These are phyloP conservation scores for Cossypha caffra DNA, from an alignment of 2,797 vertebrate genomes.

Conservation along the genomic window DNA sequence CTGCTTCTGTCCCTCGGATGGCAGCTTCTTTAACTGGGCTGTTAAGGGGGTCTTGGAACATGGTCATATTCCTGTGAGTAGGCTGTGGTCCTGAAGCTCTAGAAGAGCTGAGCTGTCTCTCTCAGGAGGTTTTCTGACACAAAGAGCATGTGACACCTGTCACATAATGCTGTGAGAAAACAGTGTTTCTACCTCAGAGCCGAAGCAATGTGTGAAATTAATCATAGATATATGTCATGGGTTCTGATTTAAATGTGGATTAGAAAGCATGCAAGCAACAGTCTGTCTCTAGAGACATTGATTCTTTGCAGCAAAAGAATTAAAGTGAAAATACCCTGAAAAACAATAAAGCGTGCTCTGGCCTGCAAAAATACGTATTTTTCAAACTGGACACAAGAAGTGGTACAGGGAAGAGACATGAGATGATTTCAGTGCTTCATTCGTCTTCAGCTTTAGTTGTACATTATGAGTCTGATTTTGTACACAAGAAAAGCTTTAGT, in stretches of 20 bases:
- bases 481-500: not conserved
- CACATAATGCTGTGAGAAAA: not conserved
- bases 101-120: not conserved
- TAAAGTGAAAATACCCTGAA: not conserved
- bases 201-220: not conserved
- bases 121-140: not conserved
- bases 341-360: not conserved
- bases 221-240: not conserved
- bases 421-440: not conserved
- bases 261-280: not conserved
- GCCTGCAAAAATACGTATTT: not conserved
- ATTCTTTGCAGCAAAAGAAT: not conserved
- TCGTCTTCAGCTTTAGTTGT: not conserved
- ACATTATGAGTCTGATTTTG: not conserved
- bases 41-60: accelerated
- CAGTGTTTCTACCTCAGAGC: not conserved
- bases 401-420: not conserved
- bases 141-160: not conserved
- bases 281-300: not conserved
- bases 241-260: not conserved
- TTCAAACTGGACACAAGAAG: not conserved
- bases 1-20: not conserved
- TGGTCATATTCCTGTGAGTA: accelerated
- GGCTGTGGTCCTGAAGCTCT: not conserved
- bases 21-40: not conserved